Evolutionary conservation across 2,888 invertebrate genomes (phyloP), one percentile per base, ranked within the genome.

Genomic region (Cosmia trapezina): DNA sequence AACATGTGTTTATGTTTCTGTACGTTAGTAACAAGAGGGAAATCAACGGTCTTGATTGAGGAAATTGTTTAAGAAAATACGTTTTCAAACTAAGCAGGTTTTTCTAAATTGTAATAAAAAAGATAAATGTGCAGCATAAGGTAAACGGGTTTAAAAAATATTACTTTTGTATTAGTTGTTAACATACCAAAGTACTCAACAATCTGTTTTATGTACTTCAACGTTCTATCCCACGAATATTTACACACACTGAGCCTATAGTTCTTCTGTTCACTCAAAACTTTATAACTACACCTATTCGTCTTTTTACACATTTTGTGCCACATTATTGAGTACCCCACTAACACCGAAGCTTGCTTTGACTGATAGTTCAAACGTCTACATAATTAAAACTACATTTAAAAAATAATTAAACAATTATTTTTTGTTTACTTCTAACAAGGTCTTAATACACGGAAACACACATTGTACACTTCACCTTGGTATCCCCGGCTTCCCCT

Each of bases 111-210:
- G 17, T n/a, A 28, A 17, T 41, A 33, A 63, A 57, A 43, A 19
- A 47, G 2, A 73, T n/a, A 51, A 43, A 64, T 33, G 63, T 62
- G 53, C 47, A 56, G 41, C 0, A 7, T 8, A 7, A 3, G 47
- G n/a, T n/a, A 64, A 61, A 33, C 54, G 2, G 9, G 45, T 65
- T 56, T 19, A 45, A 17, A 70, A 8, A 11, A 63, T 28, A 54
- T 49, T 17, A 47, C 5, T 56, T 51, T 19, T 47, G 53, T 57
- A 57, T 53, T 60, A 61, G 53, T 62, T 28, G 19, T 33, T 68
- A 83, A 91, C 94, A 87, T 94, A 95, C 95, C 95, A 79, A 95
- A 93, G 88, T 90, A 94, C 28, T 92, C 87, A 61, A 91, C 70
- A 68, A 92, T 76, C 74, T 86, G 77, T 84, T 88, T 91, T 28